Evolutionary conservation across 1,140 invertebrate genomes (phyloP).

Genomic region (Ooceraea biroi): DNA sequence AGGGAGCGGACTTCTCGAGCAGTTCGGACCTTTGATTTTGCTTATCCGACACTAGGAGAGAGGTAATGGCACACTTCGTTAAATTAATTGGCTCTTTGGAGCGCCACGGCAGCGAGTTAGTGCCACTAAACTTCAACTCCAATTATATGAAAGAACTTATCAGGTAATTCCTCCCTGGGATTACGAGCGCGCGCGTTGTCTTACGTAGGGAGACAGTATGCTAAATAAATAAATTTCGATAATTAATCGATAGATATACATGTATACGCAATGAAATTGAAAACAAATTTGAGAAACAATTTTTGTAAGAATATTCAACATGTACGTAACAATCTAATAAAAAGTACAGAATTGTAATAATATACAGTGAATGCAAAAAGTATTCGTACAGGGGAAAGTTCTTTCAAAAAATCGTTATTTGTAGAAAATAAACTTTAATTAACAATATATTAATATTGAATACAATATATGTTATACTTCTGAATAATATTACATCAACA

Average conservation of each 20-base stretch:
- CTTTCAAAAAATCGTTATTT: no score
- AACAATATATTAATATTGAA: no score
- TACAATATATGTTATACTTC: no score
- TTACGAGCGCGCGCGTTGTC: conserved; percentile 37
- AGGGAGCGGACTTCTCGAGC: conserved; percentile 58
- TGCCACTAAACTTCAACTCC: conserved; percentile 74
- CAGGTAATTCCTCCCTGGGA: conserved; percentile 38
- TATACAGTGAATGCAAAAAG: no score
- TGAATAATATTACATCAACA: no score
- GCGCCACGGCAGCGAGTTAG: conserved; percentile 72
- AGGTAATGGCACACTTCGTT: conserved; percentile 77
- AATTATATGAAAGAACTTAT: conserved; percentile 68
- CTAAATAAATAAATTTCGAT: conserved; percentile 50
- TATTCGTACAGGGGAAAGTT: no score
- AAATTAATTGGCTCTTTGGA: conserved; percentile 77
- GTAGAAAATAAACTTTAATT: no score
- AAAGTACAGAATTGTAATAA: no score
- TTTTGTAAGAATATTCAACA: neutral
- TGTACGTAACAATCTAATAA: no score
- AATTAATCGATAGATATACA: conserved; percentile 37
- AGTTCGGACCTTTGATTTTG: conserved; percentile 73
- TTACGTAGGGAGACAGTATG: conserved; percentile 32
- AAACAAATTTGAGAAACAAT: neutral
- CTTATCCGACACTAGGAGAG: conserved; percentile 73
- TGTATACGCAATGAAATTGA: neutral